A percentile compares a stretch with the other conserved stretches of the same genome.
These are phyloP conservation scores for Dendrocincla tyrannina DNA, from an alignment of 2,797 vertebrate species.

Conservation along the genomic window DNA sequence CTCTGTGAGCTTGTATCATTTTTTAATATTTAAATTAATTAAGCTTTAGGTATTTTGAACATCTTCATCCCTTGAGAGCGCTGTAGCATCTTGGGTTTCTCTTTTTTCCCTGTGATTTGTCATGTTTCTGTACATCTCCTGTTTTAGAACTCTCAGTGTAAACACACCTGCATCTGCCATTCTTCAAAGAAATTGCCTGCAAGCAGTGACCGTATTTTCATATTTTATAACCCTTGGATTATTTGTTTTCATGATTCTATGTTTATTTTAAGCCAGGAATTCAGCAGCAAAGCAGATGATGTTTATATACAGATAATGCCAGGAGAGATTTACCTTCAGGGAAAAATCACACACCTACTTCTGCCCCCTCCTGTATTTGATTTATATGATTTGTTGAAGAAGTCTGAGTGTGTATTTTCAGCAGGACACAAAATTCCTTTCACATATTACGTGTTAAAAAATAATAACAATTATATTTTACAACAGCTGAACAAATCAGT, in stretches of 20 bases:
- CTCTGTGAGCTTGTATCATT: not conserved
- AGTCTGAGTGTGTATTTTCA: not conserved
- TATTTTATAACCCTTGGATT: not conserved
- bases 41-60: not conserved
- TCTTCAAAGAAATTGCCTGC: not conserved
- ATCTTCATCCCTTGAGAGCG: not conserved
- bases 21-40: not conserved
- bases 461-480: not conserved
- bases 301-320: not conserved
- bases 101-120: not conserved
- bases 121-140: not conserved
- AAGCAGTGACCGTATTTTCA: not conserved
- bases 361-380: not conserved
- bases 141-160: not conserved
- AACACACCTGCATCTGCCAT: not conserved
- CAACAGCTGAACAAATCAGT: not conserved
- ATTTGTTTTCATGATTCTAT: not conserved
- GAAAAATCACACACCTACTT: not conserved
- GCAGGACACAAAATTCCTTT: not conserved
- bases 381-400: not conserved
- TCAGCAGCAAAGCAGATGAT: not conserved
- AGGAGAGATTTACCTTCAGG: not conserved
- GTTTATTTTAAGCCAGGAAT: not conserved
- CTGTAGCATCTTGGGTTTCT: not conserved
- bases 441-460: not conserved